Evolutionary conservation across 2,888 invertebrate genomes (phyloP).

Genomic region (Sphinx pinastri): DNA sequence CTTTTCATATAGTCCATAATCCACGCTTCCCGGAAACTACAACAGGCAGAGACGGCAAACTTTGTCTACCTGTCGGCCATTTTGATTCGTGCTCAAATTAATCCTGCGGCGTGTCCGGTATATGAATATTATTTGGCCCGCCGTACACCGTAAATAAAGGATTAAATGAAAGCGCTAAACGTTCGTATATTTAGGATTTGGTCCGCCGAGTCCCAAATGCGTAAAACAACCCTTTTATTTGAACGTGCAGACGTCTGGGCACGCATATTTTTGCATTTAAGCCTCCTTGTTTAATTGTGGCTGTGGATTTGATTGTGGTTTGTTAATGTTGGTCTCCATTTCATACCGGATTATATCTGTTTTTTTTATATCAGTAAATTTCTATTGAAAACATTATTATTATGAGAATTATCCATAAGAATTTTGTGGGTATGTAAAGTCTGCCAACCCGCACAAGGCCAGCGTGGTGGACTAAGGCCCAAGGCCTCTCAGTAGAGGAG

Average conservation of each 20-base stretch:
- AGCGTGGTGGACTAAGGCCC: no score
- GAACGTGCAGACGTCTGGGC: slow-evolving; percentile 50
- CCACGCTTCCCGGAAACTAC: slow-evolving; percentile 56
- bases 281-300: slow-evolving; percentile 18
- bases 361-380: no score
- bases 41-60: slow-evolving; percentile 43
- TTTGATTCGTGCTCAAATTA: slow-evolving; percentile 70
- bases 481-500: no score
- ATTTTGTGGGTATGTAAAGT: no score
- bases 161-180: slow-evolving; percentile 67
- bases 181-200: slow-evolving; percentile 71
- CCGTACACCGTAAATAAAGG: slow-evolving; percentile 70
- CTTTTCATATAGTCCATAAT: slow-evolving; percentile 56
- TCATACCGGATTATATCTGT: background rate
- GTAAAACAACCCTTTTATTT: slow-evolving; percentile 64
- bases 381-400: no score
- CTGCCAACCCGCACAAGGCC: no score
- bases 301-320: background rate
- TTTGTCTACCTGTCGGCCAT: slow-evolving; percentile 63
- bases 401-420: no score
- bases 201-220: slow-evolving; percentile 26
- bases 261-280: slow-evolving; percentile 59
- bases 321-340: background rate
- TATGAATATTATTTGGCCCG: slow-evolving; percentile 73
- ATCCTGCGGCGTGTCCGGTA: slow-evolving; percentile 68